Conservation (phyloP, 2,888 invertebrate genomes). For the Eristalis intricaria region DNA sequence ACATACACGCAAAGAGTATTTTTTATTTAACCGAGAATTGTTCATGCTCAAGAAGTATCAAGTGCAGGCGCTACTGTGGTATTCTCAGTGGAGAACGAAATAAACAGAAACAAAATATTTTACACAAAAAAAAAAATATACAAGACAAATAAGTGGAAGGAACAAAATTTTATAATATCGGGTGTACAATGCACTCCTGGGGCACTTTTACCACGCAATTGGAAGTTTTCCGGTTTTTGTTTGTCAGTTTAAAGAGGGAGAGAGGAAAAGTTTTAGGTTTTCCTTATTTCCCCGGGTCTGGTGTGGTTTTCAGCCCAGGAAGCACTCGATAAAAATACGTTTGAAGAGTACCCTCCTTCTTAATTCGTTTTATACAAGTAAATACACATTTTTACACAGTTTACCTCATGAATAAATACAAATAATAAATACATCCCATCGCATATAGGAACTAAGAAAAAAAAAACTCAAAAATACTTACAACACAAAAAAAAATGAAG, state of each 20-base stretch:
- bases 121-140: not conserved
- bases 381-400: not conserved
- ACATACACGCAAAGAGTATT: slow-evolving; percentile 19
- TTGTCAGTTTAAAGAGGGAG: slow-evolving; percentile 5
- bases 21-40: slow-evolving; percentile 17
- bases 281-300: not conserved
- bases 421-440: slow-evolving; percentile 45
- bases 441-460: slow-evolving; percentile 34
- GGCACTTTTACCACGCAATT: slow-evolving; percentile 40
- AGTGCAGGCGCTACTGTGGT: slow-evolving; percentile 61
- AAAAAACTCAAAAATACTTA: slow-evolving; percentile 14
- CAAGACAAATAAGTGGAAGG: not conserved
- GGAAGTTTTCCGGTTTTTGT: slow-evolving; percentile 9
- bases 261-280: slow-evolving; percentile 9
- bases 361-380: not conserved
- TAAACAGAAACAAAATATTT: slow-evolving; percentile 30
- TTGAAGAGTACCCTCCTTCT: not conserved
- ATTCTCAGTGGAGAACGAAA: slow-evolving; percentile 41
- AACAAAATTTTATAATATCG: slow-evolving; percentile 7
- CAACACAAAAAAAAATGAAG: slow-evolving; percentile 31
- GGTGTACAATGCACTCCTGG: slow-evolving; percentile 50
- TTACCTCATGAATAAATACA: slow-evolving; percentile 3
- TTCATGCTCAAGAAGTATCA: slow-evolving; percentile 50
- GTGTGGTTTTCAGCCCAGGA: not conserved
- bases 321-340: slow-evolving; percentile 26